phyloP scores from a whole-genome alignment of 2,113 vertebrate genomes.

The Rhinopithecus roxellana region DNA sequence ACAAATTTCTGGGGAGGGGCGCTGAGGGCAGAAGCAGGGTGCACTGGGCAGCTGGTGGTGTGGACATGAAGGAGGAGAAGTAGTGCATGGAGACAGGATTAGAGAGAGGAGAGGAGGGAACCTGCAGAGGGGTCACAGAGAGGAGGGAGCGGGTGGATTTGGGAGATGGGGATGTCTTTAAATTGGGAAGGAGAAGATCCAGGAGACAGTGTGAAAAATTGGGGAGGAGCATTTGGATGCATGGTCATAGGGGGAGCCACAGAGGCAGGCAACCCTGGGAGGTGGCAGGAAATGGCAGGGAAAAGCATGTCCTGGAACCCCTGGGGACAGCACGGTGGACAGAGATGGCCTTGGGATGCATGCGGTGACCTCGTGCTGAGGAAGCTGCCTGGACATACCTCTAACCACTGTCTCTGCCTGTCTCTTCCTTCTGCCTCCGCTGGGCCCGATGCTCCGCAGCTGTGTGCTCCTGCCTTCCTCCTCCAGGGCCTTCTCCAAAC shows the following conservation, averaged over 20 bases:
- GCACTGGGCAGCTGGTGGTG: fast-evolving
- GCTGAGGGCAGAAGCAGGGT: not conserved
- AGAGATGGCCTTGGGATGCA: not conserved
- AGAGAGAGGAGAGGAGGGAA: not conserved
- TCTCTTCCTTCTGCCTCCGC: constrained; percentile 32
- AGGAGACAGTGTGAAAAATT: fast-evolving
- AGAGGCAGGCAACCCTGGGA: not conserved
- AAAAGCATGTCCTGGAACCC: not conserved
- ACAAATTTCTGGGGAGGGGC: not conserved
- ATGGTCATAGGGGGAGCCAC: not conserved
- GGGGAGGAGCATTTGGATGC: too few species aligned
- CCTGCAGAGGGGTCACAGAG: not conserved
- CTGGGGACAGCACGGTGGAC: not conserved
- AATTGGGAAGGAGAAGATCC: not conserved
- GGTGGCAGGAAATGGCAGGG: not conserved
- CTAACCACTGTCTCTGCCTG: constrained; percentile 71
- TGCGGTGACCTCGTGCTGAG: not conserved
- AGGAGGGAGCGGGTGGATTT: not conserved
- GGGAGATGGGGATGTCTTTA: not conserved
- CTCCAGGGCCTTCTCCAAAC: constrained; percentile 72
- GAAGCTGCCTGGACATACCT: not conserved
- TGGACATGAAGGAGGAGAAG: not conserved
- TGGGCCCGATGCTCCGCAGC: constrained; percentile 42
- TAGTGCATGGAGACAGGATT: not conserved
- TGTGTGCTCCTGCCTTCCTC: constrained; percentile 73